Conservation (phyloP, 2,797 vertebrate species). For the Cygnus olor region DNA sequence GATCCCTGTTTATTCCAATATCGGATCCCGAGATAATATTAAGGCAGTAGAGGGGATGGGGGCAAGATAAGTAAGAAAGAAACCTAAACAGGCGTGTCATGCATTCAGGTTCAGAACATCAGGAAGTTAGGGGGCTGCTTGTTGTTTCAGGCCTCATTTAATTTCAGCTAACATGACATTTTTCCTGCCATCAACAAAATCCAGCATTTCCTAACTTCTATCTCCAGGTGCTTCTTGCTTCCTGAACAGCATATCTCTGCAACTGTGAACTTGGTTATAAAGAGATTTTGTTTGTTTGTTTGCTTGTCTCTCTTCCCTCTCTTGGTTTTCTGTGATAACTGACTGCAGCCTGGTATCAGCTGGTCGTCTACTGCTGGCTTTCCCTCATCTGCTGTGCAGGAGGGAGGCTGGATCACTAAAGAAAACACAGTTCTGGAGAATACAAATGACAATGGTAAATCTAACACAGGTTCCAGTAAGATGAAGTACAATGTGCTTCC, state of each 20-base stretch:
- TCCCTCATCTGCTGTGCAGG: neutral
- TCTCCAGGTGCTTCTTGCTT: neutral
- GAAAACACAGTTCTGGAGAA: neutral
- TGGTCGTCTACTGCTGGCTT: neutral
- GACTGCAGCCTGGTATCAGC: accelerated
- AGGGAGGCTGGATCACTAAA: neutral
- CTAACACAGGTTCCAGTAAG: neutral
- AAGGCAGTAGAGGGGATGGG: neutral
- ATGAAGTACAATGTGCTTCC: neutral
- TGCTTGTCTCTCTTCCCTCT: neutral
- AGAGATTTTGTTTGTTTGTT: neutral
- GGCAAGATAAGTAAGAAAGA: neutral
- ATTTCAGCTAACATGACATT: neutral
- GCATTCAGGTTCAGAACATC: neutral
- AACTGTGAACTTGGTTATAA: neutral
- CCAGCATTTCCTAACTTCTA: neutral
- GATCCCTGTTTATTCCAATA: neutral
- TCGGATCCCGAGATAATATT: neutral
- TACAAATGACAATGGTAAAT: neutral
- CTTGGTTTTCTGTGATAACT: neutral
- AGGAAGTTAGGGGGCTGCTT: neutral
- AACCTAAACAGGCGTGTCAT: neutral
- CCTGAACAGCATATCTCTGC: neutral
- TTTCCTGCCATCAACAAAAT: neutral
- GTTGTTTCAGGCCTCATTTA: neutral